These are phyloP conservation scores for Panagrolaimus sp. DNA, from an alignment of 1,140 invertebrate genomes.

Conservation along the genomic window DNA sequence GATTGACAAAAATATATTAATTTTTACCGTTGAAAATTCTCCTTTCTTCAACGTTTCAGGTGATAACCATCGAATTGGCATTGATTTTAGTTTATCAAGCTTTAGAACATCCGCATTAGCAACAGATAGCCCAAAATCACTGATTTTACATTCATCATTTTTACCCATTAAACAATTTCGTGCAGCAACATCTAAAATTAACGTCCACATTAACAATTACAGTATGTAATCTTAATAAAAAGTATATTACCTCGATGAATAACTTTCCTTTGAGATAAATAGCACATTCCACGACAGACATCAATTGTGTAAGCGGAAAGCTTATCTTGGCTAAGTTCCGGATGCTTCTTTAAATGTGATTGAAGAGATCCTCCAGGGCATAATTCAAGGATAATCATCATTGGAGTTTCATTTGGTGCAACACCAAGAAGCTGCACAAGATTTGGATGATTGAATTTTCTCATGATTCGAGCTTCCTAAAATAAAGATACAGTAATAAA, in stretches of 20 bases:
- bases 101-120: conserved; percentile 34
- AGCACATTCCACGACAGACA: conserved; percentile 90
- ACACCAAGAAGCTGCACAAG: conserved; percentile 93
- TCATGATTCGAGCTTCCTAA: conserved; percentile 80
- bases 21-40: conserved; percentile 75
- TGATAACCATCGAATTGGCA: conserved; percentile 39
- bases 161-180: conserved; percentile 36
- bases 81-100: conserved; percentile 40
- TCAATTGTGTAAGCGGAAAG: conserved; percentile 69
- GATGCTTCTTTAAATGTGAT: conserved; percentile 23
- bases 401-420: conserved; percentile 91
- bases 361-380: conserved; percentile 69
- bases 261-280: conserved; percentile 85
- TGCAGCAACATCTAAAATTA: conserved; percentile 16
- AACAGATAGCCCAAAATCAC: conserved; percentile 43
- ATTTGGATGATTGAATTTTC: conserved; percentile 93
- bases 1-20: no score
- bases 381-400: conserved; percentile 98
- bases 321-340: conserved; percentile 21
- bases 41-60: conserved; percentile 62
- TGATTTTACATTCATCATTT: conserved; percentile 35
- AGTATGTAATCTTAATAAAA: conserved; percentile 65
- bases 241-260: conserved; percentile 75
- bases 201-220: no score
- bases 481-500: conserved; percentile 64